A percentile compares a stretch with the other conserved stretches of the same genome.
These are phyloP conservation scores for Hestina assimilis DNA, from an alignment of 1,140 invertebrate species.

Conservation along the genomic window DNA sequence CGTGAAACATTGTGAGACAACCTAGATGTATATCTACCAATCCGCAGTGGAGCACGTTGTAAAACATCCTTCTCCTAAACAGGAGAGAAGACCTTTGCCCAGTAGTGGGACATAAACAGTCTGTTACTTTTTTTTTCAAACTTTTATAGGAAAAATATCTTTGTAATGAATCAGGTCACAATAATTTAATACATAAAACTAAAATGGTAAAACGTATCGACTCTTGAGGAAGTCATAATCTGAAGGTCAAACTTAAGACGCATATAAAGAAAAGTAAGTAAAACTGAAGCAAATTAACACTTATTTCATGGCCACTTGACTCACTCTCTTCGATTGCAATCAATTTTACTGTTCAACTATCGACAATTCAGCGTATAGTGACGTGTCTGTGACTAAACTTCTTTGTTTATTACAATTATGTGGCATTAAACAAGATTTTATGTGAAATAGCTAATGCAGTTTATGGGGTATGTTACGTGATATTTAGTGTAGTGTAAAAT, in stretches of 20 bases:
- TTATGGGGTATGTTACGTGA: background rate
- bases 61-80: too few species aligned
- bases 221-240: background rate
- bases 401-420: constrained; percentile 5
- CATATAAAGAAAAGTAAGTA: too few species aligned
- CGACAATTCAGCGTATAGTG: background rate
- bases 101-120: too few species aligned
- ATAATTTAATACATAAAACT: background rate
- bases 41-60: too few species aligned
- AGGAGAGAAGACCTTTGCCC: too few species aligned
- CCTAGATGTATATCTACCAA: too few species aligned
- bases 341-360: constrained; percentile 38
- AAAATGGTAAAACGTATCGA: background rate
- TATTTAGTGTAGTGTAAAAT: too few species aligned
- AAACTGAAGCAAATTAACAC: background rate
- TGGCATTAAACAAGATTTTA: background rate
- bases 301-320: constrained; percentile 12
- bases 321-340: constrained; percentile 36
- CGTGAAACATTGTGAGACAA: too few species aligned
- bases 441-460: background rate
- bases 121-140: too few species aligned
- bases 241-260: too few species aligned
- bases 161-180: background rate
- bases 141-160: background rate
- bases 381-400: constrained; percentile 16